A percentile compares a stretch with the other conserved stretches of the same genome.
Conservation (phyloP, 2,888 invertebrate species). For the Euplagia quadripunctaria region DNA sequence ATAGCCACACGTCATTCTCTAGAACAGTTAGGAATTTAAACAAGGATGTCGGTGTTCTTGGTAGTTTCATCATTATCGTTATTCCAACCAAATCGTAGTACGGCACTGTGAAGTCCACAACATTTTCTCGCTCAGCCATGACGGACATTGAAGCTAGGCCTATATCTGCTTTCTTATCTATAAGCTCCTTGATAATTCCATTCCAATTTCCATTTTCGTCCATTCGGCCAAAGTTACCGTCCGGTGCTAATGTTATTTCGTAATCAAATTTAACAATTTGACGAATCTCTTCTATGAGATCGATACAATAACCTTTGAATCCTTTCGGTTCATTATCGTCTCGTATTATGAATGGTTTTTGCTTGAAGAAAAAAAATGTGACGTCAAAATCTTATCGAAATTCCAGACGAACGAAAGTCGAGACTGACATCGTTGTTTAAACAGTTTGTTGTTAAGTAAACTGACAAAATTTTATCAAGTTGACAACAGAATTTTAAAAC, state of each 20-base stretch:
- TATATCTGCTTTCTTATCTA: constrained; percentile 96
- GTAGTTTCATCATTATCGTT: constrained; percentile 97
- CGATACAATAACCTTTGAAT: constrained; percentile 97
- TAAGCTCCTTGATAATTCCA: constrained; percentile 93
- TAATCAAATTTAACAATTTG: constrained; percentile 96
- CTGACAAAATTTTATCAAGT: constrained; percentile 69
- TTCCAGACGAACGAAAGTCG: constrained; percentile 55
- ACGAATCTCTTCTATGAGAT: constrained; percentile 95
- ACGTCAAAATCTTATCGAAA: constrained; percentile 46
- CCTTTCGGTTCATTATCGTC: constrained; percentile 90
- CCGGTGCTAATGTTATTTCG: constrained; percentile 93
- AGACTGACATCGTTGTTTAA: constrained; percentile 65
- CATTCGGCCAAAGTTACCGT: constrained; percentile 96
- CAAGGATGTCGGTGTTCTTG: constrained; percentile 95
- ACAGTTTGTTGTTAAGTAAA: constrained; percentile 74
- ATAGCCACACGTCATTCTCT: constrained; percentile 98
- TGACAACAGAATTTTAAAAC: constrained; percentile 67
- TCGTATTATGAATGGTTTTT: constrained; percentile 94
- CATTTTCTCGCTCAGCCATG: constrained; percentile 98
- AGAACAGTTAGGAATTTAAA: constrained; percentile 98
- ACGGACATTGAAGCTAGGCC: constrained; percentile 97
- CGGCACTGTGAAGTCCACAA: constrained; percentile 99
- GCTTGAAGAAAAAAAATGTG: constrained; percentile 80
- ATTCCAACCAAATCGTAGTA: constrained; percentile 99
- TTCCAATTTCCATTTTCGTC: constrained; percentile 95